Conservation (phyloP, 2,888 invertebrate species). For the Drosophila affinis region DNA sequence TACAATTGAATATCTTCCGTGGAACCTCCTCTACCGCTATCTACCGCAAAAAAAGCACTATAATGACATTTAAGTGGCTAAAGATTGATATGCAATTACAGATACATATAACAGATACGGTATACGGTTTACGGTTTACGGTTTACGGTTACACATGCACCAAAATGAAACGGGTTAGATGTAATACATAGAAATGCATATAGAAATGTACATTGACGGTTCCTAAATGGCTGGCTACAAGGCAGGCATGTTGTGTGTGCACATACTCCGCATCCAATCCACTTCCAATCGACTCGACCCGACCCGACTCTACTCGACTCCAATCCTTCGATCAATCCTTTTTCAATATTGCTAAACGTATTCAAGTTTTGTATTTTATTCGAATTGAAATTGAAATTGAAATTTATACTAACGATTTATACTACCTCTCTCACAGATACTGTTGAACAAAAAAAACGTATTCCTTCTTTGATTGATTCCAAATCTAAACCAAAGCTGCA, state of each 20-base stretch:
- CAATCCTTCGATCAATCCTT: slow-evolving; percentile 14
- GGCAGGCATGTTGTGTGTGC: slow-evolving; percentile 69
- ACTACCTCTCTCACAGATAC: slow-evolving; percentile 69
- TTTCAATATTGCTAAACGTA: slow-evolving; percentile 41
- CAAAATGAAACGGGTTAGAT: slow-evolving; percentile 22
- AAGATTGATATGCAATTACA: slow-evolving; percentile 27
- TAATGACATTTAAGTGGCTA: slow-evolving; percentile 68
- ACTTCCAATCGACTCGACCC: background rate
- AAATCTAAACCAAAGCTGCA: slow-evolving; percentile 25
- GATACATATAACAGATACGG: slow-evolving; percentile 21
- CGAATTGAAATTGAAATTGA: slow-evolving; percentile 38
- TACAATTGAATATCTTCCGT: slow-evolving; percentile 69
- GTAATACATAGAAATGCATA: slow-evolving; percentile 46
- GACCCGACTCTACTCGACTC: background rate
- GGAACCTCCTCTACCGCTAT: slow-evolving; percentile 81
- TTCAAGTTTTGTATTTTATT: slow-evolving; percentile 48
- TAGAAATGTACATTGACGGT: slow-evolving; percentile 67
- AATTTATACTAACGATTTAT: slow-evolving; percentile 62
- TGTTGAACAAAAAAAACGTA: slow-evolving; percentile 43
- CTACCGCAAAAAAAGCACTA: slow-evolving; percentile 75
- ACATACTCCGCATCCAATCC: slow-evolving; percentile 52
- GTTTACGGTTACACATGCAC: slow-evolving; percentile 6
- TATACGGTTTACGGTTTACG: slow-evolving; percentile 10
- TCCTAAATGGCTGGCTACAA: slow-evolving; percentile 72
- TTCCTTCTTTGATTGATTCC: slow-evolving; percentile 32